Evolutionary conservation across 2,113 vertebrate genomes (phyloP), one percentile per base, ranked within the genome.

Genomic region (Pongo abelii): DNA sequence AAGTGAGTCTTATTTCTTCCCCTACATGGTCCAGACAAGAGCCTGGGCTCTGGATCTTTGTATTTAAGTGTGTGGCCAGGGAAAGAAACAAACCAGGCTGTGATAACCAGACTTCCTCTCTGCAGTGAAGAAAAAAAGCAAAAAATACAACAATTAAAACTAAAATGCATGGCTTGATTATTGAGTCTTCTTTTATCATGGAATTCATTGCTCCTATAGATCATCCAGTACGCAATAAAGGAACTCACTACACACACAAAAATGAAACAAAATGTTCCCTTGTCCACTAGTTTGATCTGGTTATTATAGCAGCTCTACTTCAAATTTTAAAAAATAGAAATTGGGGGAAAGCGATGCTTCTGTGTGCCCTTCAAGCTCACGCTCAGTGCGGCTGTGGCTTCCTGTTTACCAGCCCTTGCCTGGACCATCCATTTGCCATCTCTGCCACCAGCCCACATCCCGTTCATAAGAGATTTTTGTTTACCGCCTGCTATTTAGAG

Each of bases 211-310:
- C 12, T 72, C 75, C 59, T 27, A 9, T 0, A 11, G 48, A 16
- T 69, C 52, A 12, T 22, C 10, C 30, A 1, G 20, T 2, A 13
- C 2, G 27, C 48, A 8, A 10, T 10, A 4, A n/a, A 61, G 43
- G 78, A 16, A 8, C 79, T 0, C 1, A 2, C 18, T 2, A 11
- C 20, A 17, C 32, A 18, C 52, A 20, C 18, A 20, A 35, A 50
- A 8, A 52, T 22, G 11, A 30, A 7, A 97, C 95, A 93, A 35
- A 74, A 84, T 72, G 97, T 92, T 81, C 97, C 61, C 52, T 86
- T 35, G 9, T 2, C 14, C 27, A 1, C 25, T 23, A 2, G 86
- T n/a, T 18, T 43, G 20, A 17, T 17, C n/a, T 23, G 59, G 48
- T 25, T 13, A 18, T 52, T 4, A 35, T 6, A 43, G 46, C 6